Evolutionary conservation across 2,113 vertebrate genomes (phyloP).

Genomic region (Rattus norvegicus): GRCr8 NC_086035.1:15522501-15523000

Average conservation of each 20-base stretch:
- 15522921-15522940: background rate
- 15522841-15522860: background rate
- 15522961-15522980: background rate
- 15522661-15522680: background rate
- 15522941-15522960: background rate
- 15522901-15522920: background rate
- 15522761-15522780: background rate
- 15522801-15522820: background rate
- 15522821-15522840: background rate
- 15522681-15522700: background rate
- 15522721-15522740: background rate
- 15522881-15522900: background rate
- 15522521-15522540: background rate
- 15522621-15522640: background rate
- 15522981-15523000: background rate
- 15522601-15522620: background rate
- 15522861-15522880: background rate
- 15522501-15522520: background rate
- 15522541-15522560: background rate
- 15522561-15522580: background rate
- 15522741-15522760: background rate
- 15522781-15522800: background rate
- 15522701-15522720: background rate
- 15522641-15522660: background rate
- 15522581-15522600: background rate